Evolutionary conservation across 2,888 invertebrate genomes (phyloP), one percentile per base, ranked within the genome.

Genomic region (Oligia fasciuncula): DNA sequence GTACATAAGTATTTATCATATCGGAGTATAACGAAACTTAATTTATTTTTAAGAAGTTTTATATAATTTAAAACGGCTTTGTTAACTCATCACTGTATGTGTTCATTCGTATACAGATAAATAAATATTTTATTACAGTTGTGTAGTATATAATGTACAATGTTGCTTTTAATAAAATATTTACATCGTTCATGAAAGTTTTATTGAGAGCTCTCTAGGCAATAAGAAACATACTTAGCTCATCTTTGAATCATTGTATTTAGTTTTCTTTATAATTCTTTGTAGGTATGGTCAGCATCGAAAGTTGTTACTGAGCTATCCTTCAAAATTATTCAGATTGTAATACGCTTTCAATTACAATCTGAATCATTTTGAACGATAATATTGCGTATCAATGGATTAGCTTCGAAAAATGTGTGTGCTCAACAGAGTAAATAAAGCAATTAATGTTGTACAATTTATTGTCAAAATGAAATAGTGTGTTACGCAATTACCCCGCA

Each of bases 111-210:
- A 80, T 82, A 81, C 85, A 86, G 72, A 79, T 72, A 77, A 82
- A 85, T 66, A 69, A 49, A 84, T 85, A 88, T 88, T 86, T 86
- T 88, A 88, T 76, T 84, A 85, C 83, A 86, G 80, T 84, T 87
- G 85, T 89, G 86, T 78, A 85, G 86, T 87, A 86, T 89, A 77
- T 89, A 63, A 88, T 90, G 87, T 90, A 87, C 88, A 88, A 79
- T 82, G 84, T 89, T 87, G 83, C 88, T 82, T 88, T 86, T 82
- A 88, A 88, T 88, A 88, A 88, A 88, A 82, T 80, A 80, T 87
- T 86, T 87, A 87, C 88, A 79, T 79, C 72, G 88, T 87, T 87
- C 8, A 60, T 71, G 49, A 35, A 43, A 23, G 46, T 80, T 82
- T 83, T 76, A 67, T 80, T 85, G 14, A 60, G 43, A 60, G 43